These are phyloP conservation scores for Diachasmimorpha longicaudata DNA, from an alignment of 1,140 invertebrate species.

Conservation along the genomic window DNA sequence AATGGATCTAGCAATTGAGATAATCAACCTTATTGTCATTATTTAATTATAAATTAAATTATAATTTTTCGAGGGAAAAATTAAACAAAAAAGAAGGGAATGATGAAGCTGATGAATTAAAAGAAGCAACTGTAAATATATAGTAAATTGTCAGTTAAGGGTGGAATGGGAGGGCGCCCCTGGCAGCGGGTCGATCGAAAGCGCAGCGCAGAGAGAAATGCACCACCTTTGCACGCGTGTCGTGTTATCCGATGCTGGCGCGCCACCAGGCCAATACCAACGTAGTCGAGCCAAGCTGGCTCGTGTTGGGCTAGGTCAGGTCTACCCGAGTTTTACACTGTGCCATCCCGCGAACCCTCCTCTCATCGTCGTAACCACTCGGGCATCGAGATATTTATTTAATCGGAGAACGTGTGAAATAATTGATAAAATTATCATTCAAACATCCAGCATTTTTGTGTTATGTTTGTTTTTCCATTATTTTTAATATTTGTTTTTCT, in stretches of 20 bases:
- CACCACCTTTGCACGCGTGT: slow-evolving; percentile 44
- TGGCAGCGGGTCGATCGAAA: slow-evolving; percentile 60
- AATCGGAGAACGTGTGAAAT: no score
- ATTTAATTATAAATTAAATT: no score
- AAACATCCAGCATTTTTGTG: no score
- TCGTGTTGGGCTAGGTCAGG: slow-evolving; percentile 64
- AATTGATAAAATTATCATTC: no score
- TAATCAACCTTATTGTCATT: no score
- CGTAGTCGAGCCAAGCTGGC: slow-evolving; percentile 50
- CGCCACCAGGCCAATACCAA: slow-evolving; percentile 41
- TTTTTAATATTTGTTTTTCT: no score
- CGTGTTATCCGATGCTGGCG: slow-evolving; percentile 33
- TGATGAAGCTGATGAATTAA: no score
- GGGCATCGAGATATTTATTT: background rate
- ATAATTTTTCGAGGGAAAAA: no score
- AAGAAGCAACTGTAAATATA: background rate
- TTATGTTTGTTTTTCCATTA: no score
- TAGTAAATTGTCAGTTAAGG: background rate
- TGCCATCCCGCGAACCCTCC: slow-evolving; percentile 47
- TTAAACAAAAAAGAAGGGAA: no score
- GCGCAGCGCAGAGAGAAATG: slow-evolving; percentile 59
- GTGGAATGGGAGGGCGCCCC: slow-evolving; percentile 32
- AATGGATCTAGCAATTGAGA: no score
- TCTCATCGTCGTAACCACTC: slow-evolving; percentile 29
- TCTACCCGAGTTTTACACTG: slow-evolving; percentile 54